Base-by-base conservation (phyloP, 2,113 vertebrate genomes). In the Rhegmatorhina hoffmannsi region DNA sequence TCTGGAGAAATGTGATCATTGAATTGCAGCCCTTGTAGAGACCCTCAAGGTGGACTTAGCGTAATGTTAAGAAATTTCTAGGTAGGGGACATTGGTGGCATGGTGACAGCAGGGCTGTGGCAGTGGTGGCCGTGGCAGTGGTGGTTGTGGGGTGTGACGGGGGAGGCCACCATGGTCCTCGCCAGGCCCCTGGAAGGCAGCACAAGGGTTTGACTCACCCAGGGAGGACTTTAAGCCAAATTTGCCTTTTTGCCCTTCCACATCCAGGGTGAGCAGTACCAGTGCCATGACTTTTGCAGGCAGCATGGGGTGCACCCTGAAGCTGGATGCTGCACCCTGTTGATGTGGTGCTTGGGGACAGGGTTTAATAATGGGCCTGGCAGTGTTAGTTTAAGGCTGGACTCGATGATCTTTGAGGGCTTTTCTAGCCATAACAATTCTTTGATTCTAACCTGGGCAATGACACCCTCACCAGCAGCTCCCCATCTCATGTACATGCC, bases 281-380 rank as follows among this genome's bases (percentile, higher is more conserved):
- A 53, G 43, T 4, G 15, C 26, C 47, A 19, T 1, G 1, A 26
- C 46, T 59, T 53, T 26, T 31, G 31, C 59, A 69, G 68, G 4
- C n/a, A 36, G 46, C 0, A 0, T 1, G 2, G 26, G 28, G 19
- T 17, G 23, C 43, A 59, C 5, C 15, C 28, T 0, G 0, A 12
- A 23, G 17, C 28, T 12, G 24, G 26, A 19, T 17, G 23, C 31
- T 78, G n/a, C 50, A 15, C 17, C 24, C 47, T 12, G 20, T 2
- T 6, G 23, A 24, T 46, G 33, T 60, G 38, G 9, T 60, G 63
- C 18, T 69, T 44, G 55, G n/a, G 29, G 29, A 26, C 17, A 3
- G 1, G 25, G 55, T 24, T 55, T 43, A 31, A 13, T 9, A 33
- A 21, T 34, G n/a, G 46, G 25, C 4, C 69, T 59, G 60, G 46